Evolutionary conservation across 2,113 vertebrate genomes (phyloP).

Genomic region (Egretta garzetta): DNA sequence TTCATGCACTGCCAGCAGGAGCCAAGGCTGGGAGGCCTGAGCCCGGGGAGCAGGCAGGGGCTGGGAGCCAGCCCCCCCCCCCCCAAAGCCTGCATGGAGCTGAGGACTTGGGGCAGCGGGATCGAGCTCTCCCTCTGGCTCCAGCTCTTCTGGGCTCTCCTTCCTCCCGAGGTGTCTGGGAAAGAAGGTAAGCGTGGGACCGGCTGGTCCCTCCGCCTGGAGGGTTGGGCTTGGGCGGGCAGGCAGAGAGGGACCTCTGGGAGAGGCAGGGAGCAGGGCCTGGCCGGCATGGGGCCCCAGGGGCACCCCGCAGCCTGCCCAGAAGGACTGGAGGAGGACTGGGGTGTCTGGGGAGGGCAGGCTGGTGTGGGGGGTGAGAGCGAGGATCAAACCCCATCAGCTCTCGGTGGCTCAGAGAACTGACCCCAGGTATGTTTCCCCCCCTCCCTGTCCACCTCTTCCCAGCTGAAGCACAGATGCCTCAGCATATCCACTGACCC

Average conservation of each 20-base stretch:
- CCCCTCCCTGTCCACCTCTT: neutral
- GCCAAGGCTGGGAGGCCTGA: neutral
- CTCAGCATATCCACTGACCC: neutral
- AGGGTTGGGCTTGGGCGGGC: neutral
- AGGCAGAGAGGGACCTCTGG: neutral
- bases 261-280: neutral
- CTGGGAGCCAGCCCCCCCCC: neutral
- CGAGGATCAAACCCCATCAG: neutral
- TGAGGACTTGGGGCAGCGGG: neutral
- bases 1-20: neutral
- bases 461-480: neutral
- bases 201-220: neutral
- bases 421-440: neutral
- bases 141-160: neutral
- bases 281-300: neutral
- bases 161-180: neutral
- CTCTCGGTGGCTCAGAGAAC: neutral
- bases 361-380: neutral
- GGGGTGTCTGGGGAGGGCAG: neutral
- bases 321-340: neutral
- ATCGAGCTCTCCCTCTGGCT: neutral
- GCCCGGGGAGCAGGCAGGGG: neutral
- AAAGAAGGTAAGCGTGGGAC: constrained; percentile 55
- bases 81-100: neutral
- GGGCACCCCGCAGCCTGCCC: neutral